Percentiles rank a stretch among this genome's conserved stretches.
Evolutionary conservation across 2,888 invertebrate genomes (phyloP).

Genomic region (Lissonota sp.): DNA sequence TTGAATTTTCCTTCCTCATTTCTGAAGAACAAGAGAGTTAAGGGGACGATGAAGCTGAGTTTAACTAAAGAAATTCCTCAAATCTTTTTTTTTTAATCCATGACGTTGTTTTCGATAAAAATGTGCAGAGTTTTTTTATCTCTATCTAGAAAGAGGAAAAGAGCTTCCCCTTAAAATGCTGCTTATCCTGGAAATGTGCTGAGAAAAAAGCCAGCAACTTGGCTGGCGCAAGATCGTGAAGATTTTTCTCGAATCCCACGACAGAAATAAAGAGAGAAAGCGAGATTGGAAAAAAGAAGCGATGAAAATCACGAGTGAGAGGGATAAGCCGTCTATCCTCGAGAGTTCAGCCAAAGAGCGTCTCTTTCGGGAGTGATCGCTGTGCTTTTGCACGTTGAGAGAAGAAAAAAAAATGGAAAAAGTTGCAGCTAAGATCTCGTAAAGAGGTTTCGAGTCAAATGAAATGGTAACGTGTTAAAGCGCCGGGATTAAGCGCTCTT

Average conservation of each 20-base stretch:
- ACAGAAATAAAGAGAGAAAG: neutral
- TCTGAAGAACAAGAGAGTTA: too few relatives aligned
- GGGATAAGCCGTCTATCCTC: conserved; percentile 51
- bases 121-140: too few relatives aligned
- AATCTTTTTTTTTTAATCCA: too few relatives aligned
- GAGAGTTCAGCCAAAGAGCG: conserved; percentile 51
- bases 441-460: conserved; percentile 52
- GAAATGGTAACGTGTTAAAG: conserved; percentile 60
- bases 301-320: conserved; percentile 5
- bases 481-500: conserved; percentile 53
- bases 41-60: too few relatives aligned
- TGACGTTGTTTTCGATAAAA: too few relatives aligned
- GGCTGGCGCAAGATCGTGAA: conserved; percentile 13
- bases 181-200: too few relatives aligned
- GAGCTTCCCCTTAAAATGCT: too few relatives aligned
- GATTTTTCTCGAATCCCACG: neutral
- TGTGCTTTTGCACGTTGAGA: conserved; percentile 15
- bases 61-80: too few relatives aligned
- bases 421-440: neutral
- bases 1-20: too few relatives aligned
- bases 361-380: conserved; percentile 43
- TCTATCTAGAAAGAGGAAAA: too few relatives aligned
- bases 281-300: conserved; percentile 6
- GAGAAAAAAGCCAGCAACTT: too few relatives aligned
- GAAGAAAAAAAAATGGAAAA: conserved; percentile 26